Evolutionary conservation across 2,888 invertebrate genomes (phyloP).

Genomic region (Pterostichus niger): DNA sequence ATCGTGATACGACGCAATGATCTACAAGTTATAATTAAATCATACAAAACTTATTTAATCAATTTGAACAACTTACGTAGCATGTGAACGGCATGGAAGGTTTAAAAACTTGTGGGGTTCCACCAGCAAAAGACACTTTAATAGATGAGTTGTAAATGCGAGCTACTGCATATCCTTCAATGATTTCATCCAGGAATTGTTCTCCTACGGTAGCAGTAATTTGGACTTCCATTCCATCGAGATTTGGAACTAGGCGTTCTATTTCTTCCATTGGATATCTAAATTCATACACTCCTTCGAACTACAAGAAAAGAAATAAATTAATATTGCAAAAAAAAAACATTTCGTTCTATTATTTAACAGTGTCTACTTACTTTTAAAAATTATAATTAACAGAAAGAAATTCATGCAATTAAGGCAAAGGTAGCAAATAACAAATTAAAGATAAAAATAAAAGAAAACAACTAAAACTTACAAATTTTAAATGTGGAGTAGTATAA

Average conservation of each 20-base stretch:
- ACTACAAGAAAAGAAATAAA: conserved; percentile 77
- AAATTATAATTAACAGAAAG: too few species aligned
- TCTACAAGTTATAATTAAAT: conserved; percentile 76
- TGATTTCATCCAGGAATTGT: conserved; percentile 89
- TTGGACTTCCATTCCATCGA: conserved; percentile 89
- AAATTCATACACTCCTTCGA: conserved; percentile 93
- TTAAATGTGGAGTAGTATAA: conserved; percentile 51
- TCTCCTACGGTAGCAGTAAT: conserved; percentile 94
- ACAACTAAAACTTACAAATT: conserved; percentile 72
- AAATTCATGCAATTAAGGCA: too few species aligned
- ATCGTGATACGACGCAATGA: conserved; percentile 95
- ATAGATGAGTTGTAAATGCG: conserved; percentile 93
- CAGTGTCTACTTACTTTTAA: too few species aligned
- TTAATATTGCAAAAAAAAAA: too few species aligned
- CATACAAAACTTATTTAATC: background rate
- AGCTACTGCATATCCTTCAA: conserved; percentile 92
- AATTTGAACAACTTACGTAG: conserved; percentile 82
- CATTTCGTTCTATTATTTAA: background rate
- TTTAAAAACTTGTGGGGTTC: conserved; percentile 95
- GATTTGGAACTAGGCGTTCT: conserved; percentile 81
- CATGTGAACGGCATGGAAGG: conserved; percentile 94
- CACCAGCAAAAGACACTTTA: conserved; percentile 91
- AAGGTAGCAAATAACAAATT: conserved; percentile 18
- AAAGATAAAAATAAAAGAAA: conserved; percentile 55
- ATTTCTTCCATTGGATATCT: conserved; percentile 91